Base-by-base conservation (phyloP, 2,113 vertebrate species). In the Electrona antarctica region DNA sequence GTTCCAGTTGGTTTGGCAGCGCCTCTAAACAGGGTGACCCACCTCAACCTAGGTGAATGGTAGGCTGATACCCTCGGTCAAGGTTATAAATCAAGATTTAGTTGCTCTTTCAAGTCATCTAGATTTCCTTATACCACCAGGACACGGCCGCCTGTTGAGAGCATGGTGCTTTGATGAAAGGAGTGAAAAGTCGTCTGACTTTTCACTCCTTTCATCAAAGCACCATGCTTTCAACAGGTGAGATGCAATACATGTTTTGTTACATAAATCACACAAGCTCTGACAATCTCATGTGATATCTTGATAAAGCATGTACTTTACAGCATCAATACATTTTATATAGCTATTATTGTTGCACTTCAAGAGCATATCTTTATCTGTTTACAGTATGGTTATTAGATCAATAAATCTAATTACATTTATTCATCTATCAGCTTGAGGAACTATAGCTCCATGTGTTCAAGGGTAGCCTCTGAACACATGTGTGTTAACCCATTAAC, bases 201-300 rank as follows among this genome's bases (percentile, higher is more conserved):
- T 58, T 58, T 58, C 56, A 58, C 8, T n/a, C 4, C 3, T 54
- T 11, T 11, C 11, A 13, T 54, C 11, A 54, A 13, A 7, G 0
- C 4, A 8, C 71, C 5, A 61, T 41, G 57, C 45, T 79, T 57
- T 78, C 54, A 10, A 11, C 3, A 8, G 7, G 56, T 47, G 71
- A 64, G 47, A 65, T 47, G 41, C 69, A 55, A 4, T 64, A 2
- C 46, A 52, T 59, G 12, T 7, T 67, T 65, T 65, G 63, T 69
- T 80, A 41, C 57, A 47, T 58, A 29, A 58, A 28, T 58, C 55
- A 14, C 48, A 77, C 84, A 80, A 82, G 78, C 33, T 67, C 67
- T 70, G 62, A 51, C 76, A 69, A 41, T 67, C 60, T 4, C 12
- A 8, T 6, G 49, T 52, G 55, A 72, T 46, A 67, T 49, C 73